Percentiles rank a stretch among this genome's conserved stretches.
These are phyloP conservation scores for Caiman crocodilus DNA, from an alignment of 2,797 vertebrate species.

Conservation along the genomic window DNA sequence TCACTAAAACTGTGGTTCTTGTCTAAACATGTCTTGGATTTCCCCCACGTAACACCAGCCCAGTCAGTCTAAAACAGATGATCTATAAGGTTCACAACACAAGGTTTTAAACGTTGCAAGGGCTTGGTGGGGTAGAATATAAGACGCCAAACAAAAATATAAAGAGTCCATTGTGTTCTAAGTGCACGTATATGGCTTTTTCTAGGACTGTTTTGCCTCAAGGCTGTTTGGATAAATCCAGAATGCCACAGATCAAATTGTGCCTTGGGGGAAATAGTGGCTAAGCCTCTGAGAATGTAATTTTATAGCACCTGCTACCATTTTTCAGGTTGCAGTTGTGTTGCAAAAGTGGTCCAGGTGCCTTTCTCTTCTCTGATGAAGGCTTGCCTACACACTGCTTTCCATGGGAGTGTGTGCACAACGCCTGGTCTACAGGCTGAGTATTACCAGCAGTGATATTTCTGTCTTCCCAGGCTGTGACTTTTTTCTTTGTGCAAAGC, in stretches of 20 bases:
- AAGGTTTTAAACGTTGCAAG: neutral
- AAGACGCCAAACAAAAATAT: neutral
- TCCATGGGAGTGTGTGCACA: fast-evolving
- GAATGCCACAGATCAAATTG: neutral
- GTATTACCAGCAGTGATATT: neutral
- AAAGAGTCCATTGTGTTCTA: neutral
- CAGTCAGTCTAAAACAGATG: neutral
- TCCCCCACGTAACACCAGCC: neutral
- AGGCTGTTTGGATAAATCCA: neutral
- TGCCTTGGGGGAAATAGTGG: neutral
- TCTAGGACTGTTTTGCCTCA: neutral
- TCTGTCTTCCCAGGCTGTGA: neutral
- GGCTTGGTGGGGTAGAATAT: neutral
- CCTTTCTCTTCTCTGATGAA: neutral
- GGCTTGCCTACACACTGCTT: neutral
- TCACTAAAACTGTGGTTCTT: neutral
- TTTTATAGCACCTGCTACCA: neutral
- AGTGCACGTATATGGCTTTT: neutral
- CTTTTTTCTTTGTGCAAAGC: neutral
- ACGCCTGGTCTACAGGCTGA: neutral
- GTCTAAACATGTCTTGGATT: neutral
- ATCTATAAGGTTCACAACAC: neutral
- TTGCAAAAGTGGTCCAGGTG: neutral
- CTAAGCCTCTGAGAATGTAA: neutral
- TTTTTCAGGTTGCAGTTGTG: neutral